Evolutionary conservation across 2,888 invertebrate species (phyloP), one percentile per base, ranked within the genome.

Genomic region (Halictus quadricinctus): DNA sequence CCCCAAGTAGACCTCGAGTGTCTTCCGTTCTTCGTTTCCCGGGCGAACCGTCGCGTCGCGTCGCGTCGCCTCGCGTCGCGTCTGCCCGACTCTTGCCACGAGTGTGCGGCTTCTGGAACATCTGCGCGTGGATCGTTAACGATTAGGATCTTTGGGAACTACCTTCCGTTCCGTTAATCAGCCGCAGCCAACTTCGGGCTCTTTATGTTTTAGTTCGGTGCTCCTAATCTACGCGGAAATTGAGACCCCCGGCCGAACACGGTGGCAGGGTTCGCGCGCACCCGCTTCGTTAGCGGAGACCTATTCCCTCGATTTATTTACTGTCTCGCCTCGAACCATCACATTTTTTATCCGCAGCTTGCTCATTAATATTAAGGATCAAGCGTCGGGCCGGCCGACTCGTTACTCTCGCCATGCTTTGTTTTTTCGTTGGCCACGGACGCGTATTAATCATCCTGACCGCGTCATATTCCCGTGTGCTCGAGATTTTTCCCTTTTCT

Each of bases 1-100:
- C 93, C 92, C 92, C 91, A 90, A 93, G 92, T 91, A 93, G 92
- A 93, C 92, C 91, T 91, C 89, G 90, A 92, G 91, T 91, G 85
- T 87, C 87, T 83, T 83, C 83, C 79, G 84, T 79, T 88, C 84
- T 84, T 81, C 88, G 81, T 87, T 90, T 85, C 85, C 83, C 77
- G 60, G 10, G 12, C 74, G 77, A 76, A 66, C 78, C 78, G 54
- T 54, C 54, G 54, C n/a, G n/a, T n/a, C 2, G 54, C 21, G 8
- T 54, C 54, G 21, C 7, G 21, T 54, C 8, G 54, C 8, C 8
- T 18, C 74, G 72, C 36, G 3, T 36, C 36, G 36, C 36, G 36
- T 36, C 36, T 36, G 76, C 78, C 41, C 46, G 58, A 12, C 12
- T 21, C 36, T 46, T 25, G 70, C 21, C 60, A 70, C 80, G 82